Evolutionary conservation across 2,888 invertebrate genomes (phyloP).

Genomic region (Sarcophaga caerulescens): DNA sequence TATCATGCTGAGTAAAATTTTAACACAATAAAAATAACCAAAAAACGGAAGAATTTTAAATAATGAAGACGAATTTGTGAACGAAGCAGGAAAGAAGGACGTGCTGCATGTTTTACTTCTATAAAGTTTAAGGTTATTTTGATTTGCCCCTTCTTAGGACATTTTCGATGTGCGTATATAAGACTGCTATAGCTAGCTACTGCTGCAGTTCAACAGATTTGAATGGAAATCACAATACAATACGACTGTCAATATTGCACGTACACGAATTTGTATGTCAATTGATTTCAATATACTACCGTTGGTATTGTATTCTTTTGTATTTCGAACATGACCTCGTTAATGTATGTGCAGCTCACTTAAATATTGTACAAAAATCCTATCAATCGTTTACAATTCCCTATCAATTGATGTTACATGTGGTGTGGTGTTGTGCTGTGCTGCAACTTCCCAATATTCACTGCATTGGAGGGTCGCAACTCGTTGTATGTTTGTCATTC

Average conservation of each 20-base stretch:
- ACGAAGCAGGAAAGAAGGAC: conserved; percentile 18
- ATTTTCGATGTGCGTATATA: background rate
- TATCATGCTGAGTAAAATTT: conserved; percentile 35
- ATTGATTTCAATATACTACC: conserved; percentile 15
- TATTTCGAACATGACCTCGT: background rate
- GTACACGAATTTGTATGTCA: conserved; percentile 34
- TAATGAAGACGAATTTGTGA: background rate
- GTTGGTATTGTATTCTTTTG: background rate
- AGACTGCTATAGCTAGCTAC: background rate
- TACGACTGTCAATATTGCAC: conserved; percentile 12
- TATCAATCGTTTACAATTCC: no score
- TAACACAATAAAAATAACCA: background rate
- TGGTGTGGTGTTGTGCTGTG: no score
- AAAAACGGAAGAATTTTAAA: background rate
- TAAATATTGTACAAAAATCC: background rate
- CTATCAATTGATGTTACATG: no score
- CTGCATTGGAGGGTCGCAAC: no score
- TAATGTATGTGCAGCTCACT: background rate
- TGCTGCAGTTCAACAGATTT: conserved; percentile 23
- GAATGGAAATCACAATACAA: conserved; percentile 15
- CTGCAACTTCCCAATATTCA: no score
- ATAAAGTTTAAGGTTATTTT: conserved; percentile 24
- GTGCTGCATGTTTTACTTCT: conserved; percentile 13
- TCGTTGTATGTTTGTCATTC: background rate
- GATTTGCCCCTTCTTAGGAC: conserved; percentile 32